phyloP scores from a whole-genome alignment of 35 echinoderm and acorn worm genomes.

The Nesometra sesokonis region DNA sequence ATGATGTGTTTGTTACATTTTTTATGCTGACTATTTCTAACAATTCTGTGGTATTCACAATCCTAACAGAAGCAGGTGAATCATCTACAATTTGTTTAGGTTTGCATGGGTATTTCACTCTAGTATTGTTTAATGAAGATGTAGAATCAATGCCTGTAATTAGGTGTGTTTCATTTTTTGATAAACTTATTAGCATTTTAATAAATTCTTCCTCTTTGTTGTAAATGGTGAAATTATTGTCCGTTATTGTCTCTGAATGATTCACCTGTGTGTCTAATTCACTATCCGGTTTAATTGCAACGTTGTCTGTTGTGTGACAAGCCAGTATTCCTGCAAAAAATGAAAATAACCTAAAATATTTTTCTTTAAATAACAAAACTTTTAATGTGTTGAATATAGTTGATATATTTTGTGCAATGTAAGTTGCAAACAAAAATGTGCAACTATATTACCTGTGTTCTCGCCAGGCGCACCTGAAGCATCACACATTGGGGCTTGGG shows the following conservation, averaged over 20 bases:
- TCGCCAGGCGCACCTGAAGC: too few relatives aligned
- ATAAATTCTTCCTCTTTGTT: background rate
- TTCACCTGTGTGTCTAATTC: background rate
- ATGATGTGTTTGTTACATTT: slow-evolving; percentile 26
- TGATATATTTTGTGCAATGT: too few relatives aligned
- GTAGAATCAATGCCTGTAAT: background rate
- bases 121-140: background rate
- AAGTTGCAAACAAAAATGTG: too few relatives aligned
- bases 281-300: background rate
- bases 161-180: background rate
- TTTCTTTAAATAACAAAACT: too few relatives aligned
- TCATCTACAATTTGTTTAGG: slow-evolving; percentile 6
- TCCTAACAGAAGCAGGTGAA: slow-evolving; percentile 8
- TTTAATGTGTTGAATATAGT: too few relatives aligned
- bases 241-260: background rate
- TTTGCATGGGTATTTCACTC: slow-evolving; percentile 43
- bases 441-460: too few relatives aligned
- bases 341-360: too few relatives aligned
- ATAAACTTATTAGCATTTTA: background rate
- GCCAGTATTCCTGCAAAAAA: background rate
- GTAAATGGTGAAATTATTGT: background rate
- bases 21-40: slow-evolving; percentile 26
- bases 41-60: slow-evolving; percentile 65
- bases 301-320: background rate
- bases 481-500: too few relatives aligned